Evolutionary conservation across 2,113 vertebrate species (phyloP), one percentile per base, ranked within the genome.

Genomic region (Felis chaus): DNA sequence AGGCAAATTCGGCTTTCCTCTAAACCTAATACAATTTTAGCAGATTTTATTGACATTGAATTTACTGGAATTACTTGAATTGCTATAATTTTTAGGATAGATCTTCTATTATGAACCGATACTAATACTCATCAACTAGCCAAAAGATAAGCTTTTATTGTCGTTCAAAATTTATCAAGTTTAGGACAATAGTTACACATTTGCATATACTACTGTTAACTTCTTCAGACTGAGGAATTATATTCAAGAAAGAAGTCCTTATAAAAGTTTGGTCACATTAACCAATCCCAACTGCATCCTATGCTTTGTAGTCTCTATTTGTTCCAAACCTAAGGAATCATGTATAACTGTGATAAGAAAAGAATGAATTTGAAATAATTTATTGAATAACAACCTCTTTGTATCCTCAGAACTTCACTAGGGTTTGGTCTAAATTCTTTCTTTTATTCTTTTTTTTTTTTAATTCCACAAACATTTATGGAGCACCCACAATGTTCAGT

Each of bases 321-420:
- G 16, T 91, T 66, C 41, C 74, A 79, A 39, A 91, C 53, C 45
- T 50, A 39, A 91, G 33, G 61, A 91, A 68, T 80, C 5, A 4
- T 53, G 45, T 91, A 31, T 16, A 79, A 53, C 41, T 80, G 53
- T 12, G 45, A 27, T 68, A 90, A 66, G 5, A 10, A 73, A 88
- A 88, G 45, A 91, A 91, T 79, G 73, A 91, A 39, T 53, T 53
- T 91, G 41, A 91, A 91, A 80, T 91, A 36, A 50, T 36, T 79
- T 90, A 48, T 7, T 79, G 41, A 79, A n/a, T 65, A 50, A 45
- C 41, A 50, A 45, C 41, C 29, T 78, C 63, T 82, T 45, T 71
- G 25, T 82, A 71, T 82, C 57, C 78, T 69, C 50, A 82, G 19
- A 91, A 83, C 27, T 53, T 66, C 33, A 39, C 45, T 79, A 48